A percentile compares a stretch with the other conserved stretches of the same genome.
phyloP scores from a whole-genome alignment of 2,797 vertebrate genomes.

The Phataginus tricuspis region DNA sequence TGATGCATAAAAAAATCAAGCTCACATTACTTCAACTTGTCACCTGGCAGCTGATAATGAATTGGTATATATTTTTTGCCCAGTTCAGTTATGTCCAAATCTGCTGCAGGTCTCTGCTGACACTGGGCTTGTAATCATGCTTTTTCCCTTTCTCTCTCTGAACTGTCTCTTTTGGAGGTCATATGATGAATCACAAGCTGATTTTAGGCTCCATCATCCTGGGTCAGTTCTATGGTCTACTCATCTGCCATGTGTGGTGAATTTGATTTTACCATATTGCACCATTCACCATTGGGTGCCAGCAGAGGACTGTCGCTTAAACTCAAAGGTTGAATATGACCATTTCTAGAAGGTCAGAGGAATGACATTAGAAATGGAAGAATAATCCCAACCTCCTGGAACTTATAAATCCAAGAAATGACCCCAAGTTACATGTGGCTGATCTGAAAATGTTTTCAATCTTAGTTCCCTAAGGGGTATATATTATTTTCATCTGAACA shows the following conservation, averaged over 20 bases:
- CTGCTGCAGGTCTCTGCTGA: neutral
- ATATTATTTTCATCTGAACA: slow-evolving; percentile 51
- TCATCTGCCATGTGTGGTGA: neutral
- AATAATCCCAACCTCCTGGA: neutral
- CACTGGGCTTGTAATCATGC: neutral
- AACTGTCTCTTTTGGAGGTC: neutral
- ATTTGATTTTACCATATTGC: neutral
- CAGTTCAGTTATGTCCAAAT: neutral
- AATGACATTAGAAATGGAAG: neutral
- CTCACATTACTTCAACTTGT: neutral
- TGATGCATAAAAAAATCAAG: neutral
- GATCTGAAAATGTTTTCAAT: slow-evolving; percentile 14
- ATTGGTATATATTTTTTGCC: neutral
- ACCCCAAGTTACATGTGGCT: neutral
- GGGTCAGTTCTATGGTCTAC: neutral
- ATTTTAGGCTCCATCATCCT: neutral
- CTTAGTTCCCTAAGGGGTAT: neutral
- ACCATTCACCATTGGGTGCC: slow-evolving; percentile 54
- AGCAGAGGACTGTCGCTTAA: slow-evolving; percentile 55
- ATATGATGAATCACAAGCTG: neutral
- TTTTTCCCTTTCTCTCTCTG: neutral
- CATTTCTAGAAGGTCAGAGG: neutral
- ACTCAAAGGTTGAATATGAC: neutral
- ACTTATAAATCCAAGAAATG: neutral
- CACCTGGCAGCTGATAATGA: slow-evolving; percentile 18